A percentile compares a stretch with the other conserved stretches of the same genome.
Conservation (phyloP, 2,113 vertebrate genomes). For the Paratilapia polleni region DNA sequence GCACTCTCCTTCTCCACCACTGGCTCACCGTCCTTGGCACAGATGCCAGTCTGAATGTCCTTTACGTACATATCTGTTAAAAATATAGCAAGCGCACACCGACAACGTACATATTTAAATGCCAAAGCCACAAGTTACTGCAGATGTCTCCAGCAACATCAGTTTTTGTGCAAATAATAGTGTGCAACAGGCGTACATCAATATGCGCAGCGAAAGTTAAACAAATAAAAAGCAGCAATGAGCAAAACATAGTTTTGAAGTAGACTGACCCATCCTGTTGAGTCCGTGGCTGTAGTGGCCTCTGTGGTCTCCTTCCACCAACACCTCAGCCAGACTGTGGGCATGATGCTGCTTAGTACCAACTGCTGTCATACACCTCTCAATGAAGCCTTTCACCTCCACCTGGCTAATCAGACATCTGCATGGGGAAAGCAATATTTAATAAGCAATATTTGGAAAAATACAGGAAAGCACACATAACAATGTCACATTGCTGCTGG, state of each 20-base stretch:
- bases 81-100: neutral
- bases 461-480: neutral
- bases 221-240: neutral
- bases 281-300: constrained; percentile 85
- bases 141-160: neutral
- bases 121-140: neutral
- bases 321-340: constrained; percentile 77
- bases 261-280: constrained; percentile 80
- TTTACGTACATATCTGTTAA: constrained; percentile 80
- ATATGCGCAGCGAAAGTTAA: neutral
- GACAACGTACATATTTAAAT: neutral
- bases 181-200: neutral
- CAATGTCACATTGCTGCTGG: neutral
- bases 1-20: constrained; percentile 75
- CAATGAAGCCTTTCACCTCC: constrained; percentile 79
- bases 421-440: neutral
- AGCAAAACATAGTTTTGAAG: neutral
- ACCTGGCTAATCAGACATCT: constrained; percentile 77
- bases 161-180: neutral
- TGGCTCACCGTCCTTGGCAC: constrained; percentile 78
- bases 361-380: constrained; percentile 76
- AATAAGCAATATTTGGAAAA: neutral
- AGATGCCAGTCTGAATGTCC: constrained; percentile 77
- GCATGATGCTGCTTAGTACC: constrained; percentile 77
- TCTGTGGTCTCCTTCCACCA: constrained; percentile 81